A percentile compares a stretch with the other conserved stretches of the same genome.
These are phyloP conservation scores for Mesoligia furuncula DNA, from an alignment of 2,888 invertebrate species.

Conservation along the genomic window DNA sequence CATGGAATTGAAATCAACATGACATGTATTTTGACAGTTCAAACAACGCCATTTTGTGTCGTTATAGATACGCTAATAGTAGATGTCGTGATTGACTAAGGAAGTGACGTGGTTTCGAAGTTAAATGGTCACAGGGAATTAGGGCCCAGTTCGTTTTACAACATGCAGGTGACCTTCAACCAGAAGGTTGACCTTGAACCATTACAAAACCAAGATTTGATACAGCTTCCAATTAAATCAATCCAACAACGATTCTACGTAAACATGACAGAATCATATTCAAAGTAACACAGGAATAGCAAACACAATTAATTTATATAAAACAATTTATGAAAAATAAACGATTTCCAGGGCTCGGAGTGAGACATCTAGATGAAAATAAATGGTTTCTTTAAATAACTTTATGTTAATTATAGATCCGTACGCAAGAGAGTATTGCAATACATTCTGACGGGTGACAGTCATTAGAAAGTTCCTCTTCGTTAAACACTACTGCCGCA, in stretches of 20 bases:
- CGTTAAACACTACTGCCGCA: neutral
- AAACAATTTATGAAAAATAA: slow-evolving; percentile 54
- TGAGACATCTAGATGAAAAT: slow-evolving; percentile 60
- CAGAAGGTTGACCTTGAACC: neutral
- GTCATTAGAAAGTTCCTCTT: slow-evolving; percentile 45
- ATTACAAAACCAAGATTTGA: neutral
- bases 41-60: neutral
- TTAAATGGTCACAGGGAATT: neutral
- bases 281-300: slow-evolving; percentile 37
- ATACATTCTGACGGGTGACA: slow-evolving; percentile 53
- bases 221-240: neutral
- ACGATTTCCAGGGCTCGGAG: slow-evolving; percentile 42
- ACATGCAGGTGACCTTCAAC: too few relatives aligned
- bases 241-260: slow-evolving; percentile 19
- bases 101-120: neutral
- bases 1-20: neutral
- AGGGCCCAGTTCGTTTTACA: neutral
- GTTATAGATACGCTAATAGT: neutral
- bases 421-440: slow-evolving; percentile 54
- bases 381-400: slow-evolving; percentile 59
- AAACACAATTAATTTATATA: slow-evolving; percentile 48
- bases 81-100: neutral
- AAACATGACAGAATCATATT: slow-evolving; percentile 28
- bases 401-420: slow-evolving; percentile 62
- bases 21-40: neutral